phyloP scores from a whole-genome alignment of 2,113 vertebrate genomes.

The Syngnathus floridae region DNA sequence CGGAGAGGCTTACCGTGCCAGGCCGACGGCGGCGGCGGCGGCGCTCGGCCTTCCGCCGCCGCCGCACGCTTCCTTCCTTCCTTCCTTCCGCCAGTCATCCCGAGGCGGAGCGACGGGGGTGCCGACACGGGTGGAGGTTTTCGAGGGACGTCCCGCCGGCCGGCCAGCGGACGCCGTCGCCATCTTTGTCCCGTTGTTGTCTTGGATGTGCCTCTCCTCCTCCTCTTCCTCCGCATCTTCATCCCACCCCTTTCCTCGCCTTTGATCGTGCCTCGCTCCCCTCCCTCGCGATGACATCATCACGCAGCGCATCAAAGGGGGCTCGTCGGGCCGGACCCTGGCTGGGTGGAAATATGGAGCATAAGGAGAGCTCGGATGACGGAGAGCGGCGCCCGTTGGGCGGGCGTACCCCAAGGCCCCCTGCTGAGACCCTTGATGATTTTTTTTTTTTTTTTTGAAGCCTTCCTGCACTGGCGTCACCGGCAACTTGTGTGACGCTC shows the following conservation, averaged over 20 bases:
- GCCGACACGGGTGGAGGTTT: neutral
- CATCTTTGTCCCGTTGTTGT: conserved; percentile 73
- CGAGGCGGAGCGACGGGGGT: conserved; percentile 38
- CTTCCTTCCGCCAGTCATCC: neutral
- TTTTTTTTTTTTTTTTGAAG: neutral
- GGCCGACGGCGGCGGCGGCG: conserved; percentile 41
- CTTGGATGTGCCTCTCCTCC: conserved; percentile 63
- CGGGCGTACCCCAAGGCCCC: conserved; percentile 59
- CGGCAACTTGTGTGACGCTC: conserved; percentile 6
- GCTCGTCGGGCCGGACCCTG: conserved; percentile 47
- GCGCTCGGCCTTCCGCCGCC: conserved; percentile 28
- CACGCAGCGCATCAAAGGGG: conserved; percentile 66
- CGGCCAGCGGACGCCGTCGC: conserved; percentile 55
- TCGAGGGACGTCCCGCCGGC: conserved; percentile 54
- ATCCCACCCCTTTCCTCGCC: conserved; percentile 59
- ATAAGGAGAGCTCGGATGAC: conserved; percentile 36
- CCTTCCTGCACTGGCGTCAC: neutral
- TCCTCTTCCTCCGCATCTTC: conserved; percentile 43
- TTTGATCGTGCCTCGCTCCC: conserved; percentile 68
- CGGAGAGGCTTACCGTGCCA: conserved; percentile 64
- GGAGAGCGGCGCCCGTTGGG: conserved; percentile 36
- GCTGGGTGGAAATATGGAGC: conserved; percentile 56
- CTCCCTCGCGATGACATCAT: conserved; percentile 67
- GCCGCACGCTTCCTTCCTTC: too few relatives aligned
- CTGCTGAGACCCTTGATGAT: conserved; percentile 64